Conservation (phyloP, 2,888 invertebrate species). For the Chymomyza procnemis region DNA sequence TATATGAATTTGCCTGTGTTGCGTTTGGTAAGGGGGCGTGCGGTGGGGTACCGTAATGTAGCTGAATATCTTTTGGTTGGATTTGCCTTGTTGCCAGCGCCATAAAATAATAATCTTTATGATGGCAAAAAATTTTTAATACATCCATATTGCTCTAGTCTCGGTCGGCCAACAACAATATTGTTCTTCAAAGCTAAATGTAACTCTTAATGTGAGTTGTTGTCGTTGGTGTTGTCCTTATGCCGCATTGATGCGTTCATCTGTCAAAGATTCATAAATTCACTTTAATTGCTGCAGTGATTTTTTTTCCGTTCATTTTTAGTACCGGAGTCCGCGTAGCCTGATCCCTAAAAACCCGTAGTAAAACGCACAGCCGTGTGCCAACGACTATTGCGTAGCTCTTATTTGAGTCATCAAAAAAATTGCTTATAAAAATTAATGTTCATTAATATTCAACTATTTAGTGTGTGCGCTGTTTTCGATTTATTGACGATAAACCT, state of each 20-base stretch:
- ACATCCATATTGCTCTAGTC: constrained; percentile 11
- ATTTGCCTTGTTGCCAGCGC: constrained; percentile 29
- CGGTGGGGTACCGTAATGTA: constrained; percentile 29
- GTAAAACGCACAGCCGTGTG: constrained; percentile 45
- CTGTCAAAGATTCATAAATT: constrained; percentile 68
- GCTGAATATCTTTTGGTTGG: neutral
- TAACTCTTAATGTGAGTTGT: neutral
- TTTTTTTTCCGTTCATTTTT: constrained; percentile 48
- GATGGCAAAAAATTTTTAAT: constrained; percentile 66
- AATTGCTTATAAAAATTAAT: constrained; percentile 61
- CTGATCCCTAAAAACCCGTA: constrained; percentile 14
- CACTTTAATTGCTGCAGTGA: constrained; percentile 73
- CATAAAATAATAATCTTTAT: constrained; percentile 77
- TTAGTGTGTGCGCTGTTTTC: constrained; percentile 28
- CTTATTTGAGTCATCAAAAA: constrained; percentile 55
- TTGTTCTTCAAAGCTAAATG: constrained; percentile 26
- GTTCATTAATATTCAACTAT: constrained; percentile 71
- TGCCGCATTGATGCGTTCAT: constrained; percentile 45
- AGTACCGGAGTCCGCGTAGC: constrained; percentile 26
- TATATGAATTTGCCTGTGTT: constrained; percentile 73
- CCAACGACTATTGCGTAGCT: neutral
- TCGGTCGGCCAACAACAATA: constrained; percentile 48
- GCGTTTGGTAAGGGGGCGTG: no score
- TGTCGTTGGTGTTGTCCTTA: constrained; percentile 11
- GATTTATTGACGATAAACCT: neutral